Evolutionary conservation across 2,888 invertebrate genomes (phyloP).

Genomic region (Tachina grossa): DNA sequence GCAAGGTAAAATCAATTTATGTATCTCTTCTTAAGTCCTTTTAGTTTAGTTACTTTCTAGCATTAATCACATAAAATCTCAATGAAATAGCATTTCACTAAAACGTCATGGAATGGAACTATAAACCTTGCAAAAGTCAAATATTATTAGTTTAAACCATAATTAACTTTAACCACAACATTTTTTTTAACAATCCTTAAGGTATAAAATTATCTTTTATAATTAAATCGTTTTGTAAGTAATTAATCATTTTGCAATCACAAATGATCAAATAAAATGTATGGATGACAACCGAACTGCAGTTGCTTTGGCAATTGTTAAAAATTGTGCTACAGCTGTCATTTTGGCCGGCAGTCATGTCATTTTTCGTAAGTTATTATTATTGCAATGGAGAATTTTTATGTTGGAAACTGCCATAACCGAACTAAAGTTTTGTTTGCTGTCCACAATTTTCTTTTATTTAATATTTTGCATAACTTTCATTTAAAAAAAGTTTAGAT

Average conservation of each 20-base stretch:
- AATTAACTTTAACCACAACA: constrained; percentile 17
- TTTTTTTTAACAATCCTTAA: neutral
- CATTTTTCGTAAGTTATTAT: no score
- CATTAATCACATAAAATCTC: constrained; percentile 14
- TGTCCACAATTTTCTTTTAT: neutral
- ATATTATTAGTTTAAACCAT: constrained; percentile 37
- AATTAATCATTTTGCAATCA: no score
- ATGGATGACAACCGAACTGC: no score
- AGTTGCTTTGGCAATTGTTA: no score
- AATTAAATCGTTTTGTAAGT: no score
- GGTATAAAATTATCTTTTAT: neutral
- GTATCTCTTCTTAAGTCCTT: constrained; percentile 3
- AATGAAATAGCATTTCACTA: constrained; percentile 12
- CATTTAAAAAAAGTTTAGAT: constrained; percentile 54
- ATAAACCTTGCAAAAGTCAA: constrained; percentile 64
- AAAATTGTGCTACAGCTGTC: no score
- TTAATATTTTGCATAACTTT: constrained; percentile 20
- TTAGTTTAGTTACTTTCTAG: constrained; percentile 40
- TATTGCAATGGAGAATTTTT: no score
- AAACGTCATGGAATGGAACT: constrained; percentile 57
- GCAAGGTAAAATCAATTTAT: constrained; percentile 35
- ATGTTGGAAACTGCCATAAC: no score
- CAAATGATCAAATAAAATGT: no score
- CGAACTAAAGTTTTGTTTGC: no score
- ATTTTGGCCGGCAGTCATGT: no score